Evolutionary conservation across 2,113 vertebrate genomes (phyloP).

Genomic region (Piprites chloris): DNA sequence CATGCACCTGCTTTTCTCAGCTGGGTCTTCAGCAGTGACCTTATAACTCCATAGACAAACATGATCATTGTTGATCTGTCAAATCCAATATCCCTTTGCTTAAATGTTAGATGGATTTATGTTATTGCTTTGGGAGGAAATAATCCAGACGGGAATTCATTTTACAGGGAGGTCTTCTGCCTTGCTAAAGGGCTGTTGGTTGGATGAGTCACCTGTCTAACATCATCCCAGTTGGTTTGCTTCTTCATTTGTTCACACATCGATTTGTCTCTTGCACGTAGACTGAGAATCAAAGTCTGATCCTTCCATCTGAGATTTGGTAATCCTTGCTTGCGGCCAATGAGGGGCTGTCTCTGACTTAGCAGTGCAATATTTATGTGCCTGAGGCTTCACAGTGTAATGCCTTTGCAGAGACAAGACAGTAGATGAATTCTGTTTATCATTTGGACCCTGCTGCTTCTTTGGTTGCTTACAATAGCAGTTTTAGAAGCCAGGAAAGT

Average conservation of each 20-base stretch:
- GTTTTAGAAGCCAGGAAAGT: neutral
- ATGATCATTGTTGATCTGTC: conserved; percentile 52
- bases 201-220: conserved; percentile 1
- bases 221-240: neutral
- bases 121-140: conserved; percentile 68
- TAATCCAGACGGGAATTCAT: conserved; percentile 64
- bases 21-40: conserved; percentile 59
- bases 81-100: conserved; percentile 65
- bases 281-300: neutral
- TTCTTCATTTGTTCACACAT: neutral
- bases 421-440: neutral
- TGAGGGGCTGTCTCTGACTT: neutral
- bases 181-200: conserved; percentile 31
- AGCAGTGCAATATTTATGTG: neutral
- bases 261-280: neutral
- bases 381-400: neutral
- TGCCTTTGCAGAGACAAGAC: neutral
- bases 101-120: conserved; percentile 76
- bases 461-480: neutral
- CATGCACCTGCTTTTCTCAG: conserved; percentile 1
- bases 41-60: conserved; percentile 70
- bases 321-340: neutral
- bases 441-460: neutral
- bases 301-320: neutral
- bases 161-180: conserved; percentile 33